Evolutionary conservation across 2,888 invertebrate genomes (phyloP).

Genomic region (Nysson spinosus): DNA sequence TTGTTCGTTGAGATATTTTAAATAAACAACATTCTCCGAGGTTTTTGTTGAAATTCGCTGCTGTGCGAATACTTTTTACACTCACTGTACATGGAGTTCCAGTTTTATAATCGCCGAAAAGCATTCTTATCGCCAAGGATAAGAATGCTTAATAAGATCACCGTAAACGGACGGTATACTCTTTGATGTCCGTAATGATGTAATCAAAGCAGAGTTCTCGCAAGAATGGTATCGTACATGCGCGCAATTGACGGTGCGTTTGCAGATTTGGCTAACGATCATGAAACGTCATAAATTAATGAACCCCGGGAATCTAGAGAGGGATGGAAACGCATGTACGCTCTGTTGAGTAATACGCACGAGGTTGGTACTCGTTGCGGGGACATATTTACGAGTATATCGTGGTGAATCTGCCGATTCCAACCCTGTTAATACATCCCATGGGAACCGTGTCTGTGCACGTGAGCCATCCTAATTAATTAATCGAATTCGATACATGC

Average conservation of each 20-base stretch:
- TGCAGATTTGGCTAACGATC: slow-evolving; percentile 42
- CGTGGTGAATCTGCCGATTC: slow-evolving; percentile 48
- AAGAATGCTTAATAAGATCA: too few species aligned
- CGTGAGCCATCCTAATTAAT: slow-evolving; percentile 44
- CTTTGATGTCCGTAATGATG: too few species aligned
- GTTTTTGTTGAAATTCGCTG: too few species aligned
- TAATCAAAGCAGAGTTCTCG: slow-evolving; percentile 35
- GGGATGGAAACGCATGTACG: slow-evolving; percentile 36
- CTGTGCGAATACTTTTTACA: too few species aligned
- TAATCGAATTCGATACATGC: slow-evolving; percentile 35
- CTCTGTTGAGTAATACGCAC: slow-evolving; percentile 28
- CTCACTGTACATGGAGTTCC: too few species aligned
- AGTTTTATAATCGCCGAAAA: too few species aligned
- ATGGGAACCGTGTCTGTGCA: slow-evolving; percentile 1
- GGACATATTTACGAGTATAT: slow-evolving; percentile 50
- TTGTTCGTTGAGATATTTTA: too few species aligned
- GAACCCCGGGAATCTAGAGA: slow-evolving; percentile 33
- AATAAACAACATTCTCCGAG: too few species aligned
- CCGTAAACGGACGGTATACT: too few species aligned
- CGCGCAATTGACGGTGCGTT: slow-evolving; percentile 29
- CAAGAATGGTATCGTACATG: slow-evolving; percentile 3
- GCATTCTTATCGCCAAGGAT: too few species aligned
- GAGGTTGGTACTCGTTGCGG: slow-evolving; percentile 32
- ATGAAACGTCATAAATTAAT: slow-evolving; percentile 51
- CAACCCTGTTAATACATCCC: slow-evolving; percentile 32